Evolutionary conservation across 2,797 vertebrate species (phyloP), one percentile per base, ranked within the genome.

Genomic region (Antennarius maculatus): DNA sequence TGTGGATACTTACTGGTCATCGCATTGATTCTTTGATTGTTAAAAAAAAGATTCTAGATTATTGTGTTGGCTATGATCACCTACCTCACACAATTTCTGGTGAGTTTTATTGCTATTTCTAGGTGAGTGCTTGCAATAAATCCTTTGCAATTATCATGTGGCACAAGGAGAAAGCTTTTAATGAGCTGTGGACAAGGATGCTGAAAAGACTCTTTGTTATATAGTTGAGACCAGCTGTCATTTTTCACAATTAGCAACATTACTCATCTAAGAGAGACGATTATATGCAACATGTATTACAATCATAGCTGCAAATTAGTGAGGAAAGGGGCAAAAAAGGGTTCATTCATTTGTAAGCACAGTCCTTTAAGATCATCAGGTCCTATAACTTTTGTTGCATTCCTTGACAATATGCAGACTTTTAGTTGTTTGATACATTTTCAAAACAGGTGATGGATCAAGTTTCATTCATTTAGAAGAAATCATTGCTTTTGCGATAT

Each of bases 191-290:
- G 74, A 85, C 65, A 52, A 73, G 45, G 54, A 74, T 63, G 58
- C 66, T 61, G 74, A 83, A 82, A 73, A 76, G 61, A 52, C 69
- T 76, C 42, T 43, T 69, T 49, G 56, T 71, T 66, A 48, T 66
- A 68, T 72, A 63, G 61, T 63, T 70, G 64, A 74, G 83, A 88
- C 73, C 61, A 66, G 56, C 69, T 83, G 76, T 72, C 62, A 81
- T 89, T 91, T 85, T 89, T 89, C 87, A 86, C 74, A 79, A 81
- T 85, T 65, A 83, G 82, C 66, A 79, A 65, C 70, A 82, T 85
- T 70, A 70, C 54, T 89, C 77, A 86, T 71, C 76, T 77, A 72
- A 18, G 80, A 86, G 69, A 82, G 76, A 89, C 85, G 18, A 89
- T 90, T 81, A 82, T 66, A 86, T 73, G 76, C 75, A 84, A 84